Evolutionary conservation across 2,888 invertebrate species (phyloP).

Genomic region (Apoderus coryli): DNA sequence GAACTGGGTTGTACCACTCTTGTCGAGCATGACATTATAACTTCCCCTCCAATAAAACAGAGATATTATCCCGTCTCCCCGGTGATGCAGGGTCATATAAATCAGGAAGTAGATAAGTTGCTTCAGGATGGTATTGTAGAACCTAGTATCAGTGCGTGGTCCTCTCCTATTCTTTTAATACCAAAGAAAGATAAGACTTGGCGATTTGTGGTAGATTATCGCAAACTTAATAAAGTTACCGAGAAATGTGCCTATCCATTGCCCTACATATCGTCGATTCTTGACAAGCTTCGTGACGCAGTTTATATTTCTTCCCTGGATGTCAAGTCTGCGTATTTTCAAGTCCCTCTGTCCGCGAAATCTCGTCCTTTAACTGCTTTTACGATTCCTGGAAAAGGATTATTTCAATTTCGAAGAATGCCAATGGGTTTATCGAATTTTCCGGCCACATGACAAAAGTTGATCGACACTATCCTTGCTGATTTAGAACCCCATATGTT

Average conservation of each 20-base stretch:
- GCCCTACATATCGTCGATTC: conserved; percentile 20
- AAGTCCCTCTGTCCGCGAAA: conserved; percentile 18
- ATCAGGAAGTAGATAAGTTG: conserved; percentile 12
- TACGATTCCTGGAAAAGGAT: conserved; percentile 20
- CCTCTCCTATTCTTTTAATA: conserved; percentile 19
- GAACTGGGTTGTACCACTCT: conserved; percentile 8
- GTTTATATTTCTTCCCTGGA: conserved; percentile 22
- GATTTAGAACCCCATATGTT: background rate
- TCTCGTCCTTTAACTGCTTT: conserved; percentile 21
- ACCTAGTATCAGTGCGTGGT: conserved; percentile 20
- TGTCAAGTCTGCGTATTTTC: conserved; percentile 20
- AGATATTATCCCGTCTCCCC: conserved; percentile 11
- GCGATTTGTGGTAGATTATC: conserved; percentile 23
- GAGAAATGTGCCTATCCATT: conserved; percentile 23
- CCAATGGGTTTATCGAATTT: conserved; percentile 9
- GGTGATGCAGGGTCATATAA: conserved; percentile 7
- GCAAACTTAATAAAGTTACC: conserved; percentile 22
- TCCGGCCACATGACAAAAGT: conserved; percentile 11
- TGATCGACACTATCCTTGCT: conserved; percentile 9
- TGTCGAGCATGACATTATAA: conserved; percentile 11
- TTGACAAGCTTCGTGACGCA: conserved; percentile 21
- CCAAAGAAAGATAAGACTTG: conserved; percentile 19
- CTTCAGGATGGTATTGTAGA: conserved; percentile 17
- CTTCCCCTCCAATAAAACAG: conserved; percentile 11
- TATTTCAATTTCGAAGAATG: no score